Percentiles rank a stretch among this genome's conserved stretches.
phyloP scores from a whole-genome alignment of 2,113 vertebrate species.

The Lepidothrix coronata region DNA sequence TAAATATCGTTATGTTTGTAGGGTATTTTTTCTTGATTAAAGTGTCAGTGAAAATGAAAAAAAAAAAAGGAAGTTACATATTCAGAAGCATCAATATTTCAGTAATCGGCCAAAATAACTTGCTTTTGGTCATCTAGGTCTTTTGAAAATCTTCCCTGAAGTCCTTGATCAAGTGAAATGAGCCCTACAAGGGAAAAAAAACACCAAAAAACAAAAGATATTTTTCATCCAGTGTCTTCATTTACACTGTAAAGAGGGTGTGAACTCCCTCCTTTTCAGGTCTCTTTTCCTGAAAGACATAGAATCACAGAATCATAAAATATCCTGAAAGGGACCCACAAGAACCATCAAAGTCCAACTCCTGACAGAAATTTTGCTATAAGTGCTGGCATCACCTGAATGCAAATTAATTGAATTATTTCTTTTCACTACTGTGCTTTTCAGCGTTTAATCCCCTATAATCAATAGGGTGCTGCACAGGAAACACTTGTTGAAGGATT shows the following conservation, averaged over 20 bases:
- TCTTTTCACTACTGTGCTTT: background rate
- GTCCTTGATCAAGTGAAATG: background rate
- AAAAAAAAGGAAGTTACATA: background rate
- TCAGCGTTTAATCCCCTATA: background rate
- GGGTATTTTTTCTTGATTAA: background rate
- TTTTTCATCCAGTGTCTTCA: background rate
- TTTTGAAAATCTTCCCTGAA: background rate
- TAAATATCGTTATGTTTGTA: background rate
- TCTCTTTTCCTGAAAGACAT: background rate
- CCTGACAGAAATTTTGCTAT: background rate
- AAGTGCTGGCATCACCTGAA: background rate
- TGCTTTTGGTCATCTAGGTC: background rate
- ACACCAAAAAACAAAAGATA: background rate
- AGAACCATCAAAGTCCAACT: background rate
- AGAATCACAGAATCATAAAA: background rate
- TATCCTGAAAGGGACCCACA: background rate
- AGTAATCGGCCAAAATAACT: background rate
- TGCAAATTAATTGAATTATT: background rate
- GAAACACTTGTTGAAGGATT: background rate
- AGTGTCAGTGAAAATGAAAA: background rate
- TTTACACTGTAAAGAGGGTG: background rate
- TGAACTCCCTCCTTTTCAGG: background rate
- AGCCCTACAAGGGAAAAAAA: background rate
- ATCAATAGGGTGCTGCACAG: background rate
- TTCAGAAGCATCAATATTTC: background rate